Evolutionary conservation across 2,888 invertebrate genomes (phyloP), one percentile per base, ranked within the genome.

Genomic region (Microplitis manilae): DNA sequence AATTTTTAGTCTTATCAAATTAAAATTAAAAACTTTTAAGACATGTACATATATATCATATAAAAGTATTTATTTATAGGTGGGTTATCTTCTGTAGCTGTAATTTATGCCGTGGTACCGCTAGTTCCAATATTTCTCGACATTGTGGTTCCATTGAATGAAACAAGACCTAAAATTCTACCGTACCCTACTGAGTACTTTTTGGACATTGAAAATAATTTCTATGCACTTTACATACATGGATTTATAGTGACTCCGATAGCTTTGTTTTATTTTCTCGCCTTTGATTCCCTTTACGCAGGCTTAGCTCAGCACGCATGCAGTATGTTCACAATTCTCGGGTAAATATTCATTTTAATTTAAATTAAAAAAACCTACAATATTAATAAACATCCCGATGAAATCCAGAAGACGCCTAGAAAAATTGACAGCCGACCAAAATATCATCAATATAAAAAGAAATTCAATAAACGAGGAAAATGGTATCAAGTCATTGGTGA

Each of bases 151-250:
- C 50, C 50, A 50, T 50, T 74, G 30, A 77, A 77, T 20, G 69
- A 69, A 6, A 60, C 74, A 40, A 50, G 77, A 9, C 77, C 73
- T 8, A 40, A 13, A 20, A 5, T 77, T n/a, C 2, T 41, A 0
- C 20, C 70, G 0, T 77, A 74, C 40, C 73, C 61, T 5, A 41
- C 69, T 1, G 77, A 77, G 50, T 77, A 70, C 38, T 77, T 77
- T 38, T n/a, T 77, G 5, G 74, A 77, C 65, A 41, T 40, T 6
- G 60, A 70, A 9, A 74, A 77, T 38, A 59, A 77, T 71, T 64
- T 20, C 30, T 59, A 70, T 1, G 60, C 61, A 38, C 6, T 77
- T 13, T 60, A 67, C 1, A 39, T 74, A 13, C 77, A 77, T 40
- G 41, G 70, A 6, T 70, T 59, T 41, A n/a, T 70, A 7, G 39